Conservation (phyloP, 2,888 invertebrate genomes). For the Crematogaster levior region DNA sequence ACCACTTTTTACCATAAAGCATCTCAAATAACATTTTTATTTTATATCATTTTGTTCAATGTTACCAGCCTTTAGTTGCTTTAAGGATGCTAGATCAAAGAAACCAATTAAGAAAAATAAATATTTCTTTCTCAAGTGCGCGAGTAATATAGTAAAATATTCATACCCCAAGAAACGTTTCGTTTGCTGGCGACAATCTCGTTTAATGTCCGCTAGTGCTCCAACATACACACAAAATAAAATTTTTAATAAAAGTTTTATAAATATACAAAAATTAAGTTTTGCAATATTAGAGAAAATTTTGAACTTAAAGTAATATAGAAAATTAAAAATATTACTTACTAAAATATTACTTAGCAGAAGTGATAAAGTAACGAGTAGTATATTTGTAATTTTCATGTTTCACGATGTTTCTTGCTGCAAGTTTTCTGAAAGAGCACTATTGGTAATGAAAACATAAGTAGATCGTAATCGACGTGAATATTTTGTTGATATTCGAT, state of each 20-base stretch:
- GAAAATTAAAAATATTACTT: constrained; percentile 5
- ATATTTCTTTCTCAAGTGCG: neutral
- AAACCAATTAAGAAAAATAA: neutral
- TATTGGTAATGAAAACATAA: neutral
- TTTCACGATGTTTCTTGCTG: neutral
- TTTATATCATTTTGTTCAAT: constrained; percentile 75
- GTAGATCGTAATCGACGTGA: neutral
- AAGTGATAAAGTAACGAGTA: neutral
- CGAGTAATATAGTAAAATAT: constrained; percentile 10
- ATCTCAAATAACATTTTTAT: constrained; percentile 81
- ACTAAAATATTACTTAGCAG: too few relatives aligned
- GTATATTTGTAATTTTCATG: constrained; percentile 23
- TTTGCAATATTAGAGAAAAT: neutral
- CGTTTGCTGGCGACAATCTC: constrained; percentile 78
- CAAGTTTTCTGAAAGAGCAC: neutral
- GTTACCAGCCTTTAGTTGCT: constrained; percentile 75
- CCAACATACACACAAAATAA: constrained; percentile 67
- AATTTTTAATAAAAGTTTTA: neutral
- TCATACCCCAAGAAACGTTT: constrained; percentile 79
- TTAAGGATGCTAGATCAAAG: constrained; percentile 74
- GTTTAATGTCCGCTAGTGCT: constrained; percentile 73
- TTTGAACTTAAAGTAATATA: neutral
- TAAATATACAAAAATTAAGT: neutral
- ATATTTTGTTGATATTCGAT: constrained; percentile 12
- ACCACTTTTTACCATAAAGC: constrained; percentile 78